Evolutionary conservation across 2,888 invertebrate genomes (phyloP), one percentile per base, ranked within the genome.

Genomic region (Tenthredo scrophulariae): DNA sequence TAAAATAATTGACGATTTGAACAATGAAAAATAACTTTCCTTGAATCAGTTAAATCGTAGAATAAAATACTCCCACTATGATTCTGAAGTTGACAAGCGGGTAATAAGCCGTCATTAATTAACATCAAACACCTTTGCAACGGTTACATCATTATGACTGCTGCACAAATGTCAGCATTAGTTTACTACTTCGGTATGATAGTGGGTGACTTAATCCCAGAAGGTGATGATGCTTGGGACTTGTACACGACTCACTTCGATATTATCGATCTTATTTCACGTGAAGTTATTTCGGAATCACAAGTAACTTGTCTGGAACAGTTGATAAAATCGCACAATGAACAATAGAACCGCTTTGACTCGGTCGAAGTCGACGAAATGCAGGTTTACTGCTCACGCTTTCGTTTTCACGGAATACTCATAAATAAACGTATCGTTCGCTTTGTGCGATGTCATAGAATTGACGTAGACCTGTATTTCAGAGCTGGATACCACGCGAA

Each of bases 261-360:
- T 29, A 79, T 79, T 6, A 54, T 79, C 0, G 79, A 79, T 79
- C 29, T 79, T 10, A 7, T 79, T 79, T 2, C 79, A 58, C 33
- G 54, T 4, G 33, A 54, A 46, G 18, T 37, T 79, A 62, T 79
- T 1, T 65, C 65, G 65, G 22, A 22, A 65, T 22, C 65, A n/a
- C 54, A 54, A 9, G 4, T 40, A 3, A 0, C 40, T 40, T 4
- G 9, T 40, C 40, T 40, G 1, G 54, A 54, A 10, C n/a, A 18
- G 54, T n/a, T 54, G 54, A 40, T 54, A 54, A 15, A 9, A 54
- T 54, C n/a, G 10, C 18, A 15, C 10, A n/a, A 54, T n/a, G 10
- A 54, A 54, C 54, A 54, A 54, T 54, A 54, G n/a, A n/a, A n/a
- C n/a, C n/a, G n/a, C n/a, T n/a, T n/a, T n/a, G n/a, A n/a, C n/a